These are phyloP conservation scores for Apamea sordens DNA, from an alignment of 2,888 invertebrate genomes.

Conservation along the genomic window DNA sequence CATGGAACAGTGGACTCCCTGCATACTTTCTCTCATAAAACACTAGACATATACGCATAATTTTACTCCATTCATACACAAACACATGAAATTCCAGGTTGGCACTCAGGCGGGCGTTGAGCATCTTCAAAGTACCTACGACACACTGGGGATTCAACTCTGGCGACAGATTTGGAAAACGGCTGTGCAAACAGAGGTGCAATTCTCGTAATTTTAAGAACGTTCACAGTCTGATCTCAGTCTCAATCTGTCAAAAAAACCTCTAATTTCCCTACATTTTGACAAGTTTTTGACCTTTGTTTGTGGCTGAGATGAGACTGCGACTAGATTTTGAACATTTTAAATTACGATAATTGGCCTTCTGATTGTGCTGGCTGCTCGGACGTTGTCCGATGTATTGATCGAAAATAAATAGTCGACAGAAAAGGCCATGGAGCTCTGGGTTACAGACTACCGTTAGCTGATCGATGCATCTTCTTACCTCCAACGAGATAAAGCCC, in stretches of 20 bases:
- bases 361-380: too few species aligned
- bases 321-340: too few species aligned
- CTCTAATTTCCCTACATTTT: too few species aligned
- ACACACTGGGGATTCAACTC: not conserved
- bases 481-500: too few species aligned
- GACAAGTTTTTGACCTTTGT: too few species aligned
- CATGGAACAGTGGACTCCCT: too few species aligned
- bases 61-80: not conserved
- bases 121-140: not conserved
- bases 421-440: not conserved
- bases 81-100: not conserved
- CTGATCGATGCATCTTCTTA: too few species aligned
- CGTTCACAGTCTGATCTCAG: too few species aligned
- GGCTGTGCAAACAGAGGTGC: not conserved
- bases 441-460: not conserved
- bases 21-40: not conserved
- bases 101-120: not conserved
- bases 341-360: too few species aligned
- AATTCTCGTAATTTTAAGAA: too few species aligned
- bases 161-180: not conserved
- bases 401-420: not conserved
- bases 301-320: too few species aligned
- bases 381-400: not conserved
- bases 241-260: too few species aligned
- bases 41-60: not conserved